Conservation (phyloP, 2,113 vertebrate genomes). For the Glaucidium brasilianum region DNA sequence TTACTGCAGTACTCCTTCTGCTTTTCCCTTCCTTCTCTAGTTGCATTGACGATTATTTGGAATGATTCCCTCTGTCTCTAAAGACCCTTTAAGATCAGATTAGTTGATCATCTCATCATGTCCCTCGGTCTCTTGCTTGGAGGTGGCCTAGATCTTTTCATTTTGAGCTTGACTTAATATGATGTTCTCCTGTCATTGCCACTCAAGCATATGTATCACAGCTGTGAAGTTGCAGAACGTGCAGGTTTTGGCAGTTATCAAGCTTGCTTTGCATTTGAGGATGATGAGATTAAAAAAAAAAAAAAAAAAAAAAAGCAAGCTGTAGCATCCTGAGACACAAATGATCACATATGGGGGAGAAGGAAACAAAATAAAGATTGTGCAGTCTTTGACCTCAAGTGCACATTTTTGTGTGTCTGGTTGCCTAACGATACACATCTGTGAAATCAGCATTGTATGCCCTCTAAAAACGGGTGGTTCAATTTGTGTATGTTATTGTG, state of each 20-base stretch:
- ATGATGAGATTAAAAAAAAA: slow-evolving; percentile 30
- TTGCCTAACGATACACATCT: slow-evolving; percentile 30
- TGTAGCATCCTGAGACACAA: neutral
- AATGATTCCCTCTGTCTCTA: neutral
- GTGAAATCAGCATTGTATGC: neutral
- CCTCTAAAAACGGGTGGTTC: neutral
- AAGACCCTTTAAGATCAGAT: slow-evolving; percentile 15
- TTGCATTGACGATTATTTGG: neutral
- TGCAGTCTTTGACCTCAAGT: slow-evolving; percentile 21
- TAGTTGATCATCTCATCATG: neutral
- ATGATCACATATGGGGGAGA: slow-evolving; percentile 2
- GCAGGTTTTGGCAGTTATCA: neutral
- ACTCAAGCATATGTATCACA: slow-evolving; percentile 33
- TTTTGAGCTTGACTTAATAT: slow-evolving; percentile 25
- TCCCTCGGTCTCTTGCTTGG: neutral
- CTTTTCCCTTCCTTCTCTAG: neutral
- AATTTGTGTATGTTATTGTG: neutral
- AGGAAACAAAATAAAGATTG: slow-evolving; percentile 24
- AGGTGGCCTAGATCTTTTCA: neutral
- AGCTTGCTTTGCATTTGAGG: neutral
- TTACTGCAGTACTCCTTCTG: neutral
- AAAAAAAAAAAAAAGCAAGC: neutral
- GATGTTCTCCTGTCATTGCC: slow-evolving; percentile 26
- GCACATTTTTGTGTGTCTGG: slow-evolving; percentile 32
- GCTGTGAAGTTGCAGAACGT: slow-evolving; percentile 19